Conservation (phyloP, 1,140 invertebrate genomes). For the Lordiphosa stackelbergi region DNA sequence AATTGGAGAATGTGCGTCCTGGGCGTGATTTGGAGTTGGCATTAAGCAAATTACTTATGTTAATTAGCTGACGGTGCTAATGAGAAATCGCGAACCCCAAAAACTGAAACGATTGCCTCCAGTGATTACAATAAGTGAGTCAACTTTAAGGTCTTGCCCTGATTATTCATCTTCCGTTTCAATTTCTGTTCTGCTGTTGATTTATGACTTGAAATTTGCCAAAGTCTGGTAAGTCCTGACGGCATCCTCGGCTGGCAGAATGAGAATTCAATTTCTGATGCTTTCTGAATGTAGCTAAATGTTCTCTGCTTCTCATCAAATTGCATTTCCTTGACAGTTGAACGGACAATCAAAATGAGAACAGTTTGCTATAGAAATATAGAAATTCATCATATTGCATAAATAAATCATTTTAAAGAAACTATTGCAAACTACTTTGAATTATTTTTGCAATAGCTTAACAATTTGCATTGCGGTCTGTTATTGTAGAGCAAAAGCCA, state of each 20-base stretch:
- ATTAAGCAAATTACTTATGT: conserved; percentile 71
- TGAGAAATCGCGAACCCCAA: conserved; percentile 50
- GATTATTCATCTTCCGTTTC: conserved; percentile 33
- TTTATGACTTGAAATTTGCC: conserved; percentile 34
- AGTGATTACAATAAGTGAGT: conserved; percentile 4
- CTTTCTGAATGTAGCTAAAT: neutral
- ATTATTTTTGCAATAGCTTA: neutral
- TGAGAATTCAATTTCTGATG: conserved; percentile 31
- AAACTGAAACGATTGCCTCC: conserved; percentile 37
- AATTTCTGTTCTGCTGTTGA: conserved; percentile 23
- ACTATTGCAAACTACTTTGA: conserved; percentile 8
- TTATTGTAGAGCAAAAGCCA: too few relatives aligned
- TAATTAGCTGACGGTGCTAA: conserved; percentile 64
- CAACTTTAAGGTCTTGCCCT: conserved; percentile 29
- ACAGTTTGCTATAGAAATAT: conserved; percentile 19
- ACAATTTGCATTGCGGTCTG: neutral
- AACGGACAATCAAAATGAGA: conserved; percentile 24
- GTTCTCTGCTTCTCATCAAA: conserved; percentile 26
- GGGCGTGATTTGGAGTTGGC: conserved; percentile 35
- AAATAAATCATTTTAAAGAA: conserved; percentile 33
- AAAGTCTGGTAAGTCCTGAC: conserved; percentile 29
- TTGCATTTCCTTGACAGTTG: conserved; percentile 48
- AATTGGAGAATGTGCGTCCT: conserved; percentile 37
- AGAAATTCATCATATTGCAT: conserved; percentile 26
- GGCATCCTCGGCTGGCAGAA: conserved; percentile 18